Evolutionary conservation across 37 sponge, comb jelly and placozoan genomes (phyloP).

Genomic region (Tethya wilhelma): DNA sequence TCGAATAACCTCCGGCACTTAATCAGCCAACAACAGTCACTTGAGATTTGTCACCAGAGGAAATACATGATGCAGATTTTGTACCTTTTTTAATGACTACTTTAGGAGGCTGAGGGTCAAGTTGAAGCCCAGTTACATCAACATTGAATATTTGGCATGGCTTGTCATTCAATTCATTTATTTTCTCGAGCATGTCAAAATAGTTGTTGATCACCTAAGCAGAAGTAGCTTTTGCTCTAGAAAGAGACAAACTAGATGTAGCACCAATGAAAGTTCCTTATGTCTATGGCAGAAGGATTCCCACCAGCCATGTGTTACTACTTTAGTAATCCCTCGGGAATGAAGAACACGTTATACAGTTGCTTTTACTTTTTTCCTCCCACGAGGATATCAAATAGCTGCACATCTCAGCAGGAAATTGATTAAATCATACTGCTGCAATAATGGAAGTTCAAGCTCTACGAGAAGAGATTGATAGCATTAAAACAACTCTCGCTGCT

Average conservation of each 20-base stretch:
- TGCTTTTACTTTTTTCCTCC: no score
- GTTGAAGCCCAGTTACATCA: slow-evolving; percentile 34
- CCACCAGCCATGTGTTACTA: no score
- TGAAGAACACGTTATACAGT: no score
- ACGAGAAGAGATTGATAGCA: no score
- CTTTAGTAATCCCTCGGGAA: no score
- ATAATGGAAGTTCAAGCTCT: no score
- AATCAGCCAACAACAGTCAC: slow-evolving; percentile 41
- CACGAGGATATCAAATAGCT: no score
- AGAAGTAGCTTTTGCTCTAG: slow-evolving; percentile 12
- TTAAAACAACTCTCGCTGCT: no score
- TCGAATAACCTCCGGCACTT: slow-evolving; percentile 28
- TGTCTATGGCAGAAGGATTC: no score
- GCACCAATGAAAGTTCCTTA: no score
- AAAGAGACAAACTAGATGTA: slow-evolving; percentile 14
- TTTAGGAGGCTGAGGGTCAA: slow-evolving; percentile 5
- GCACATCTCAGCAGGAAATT: no score
- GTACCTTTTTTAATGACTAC: slow-evolving; percentile 17
- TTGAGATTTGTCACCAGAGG: slow-evolving; percentile 20
- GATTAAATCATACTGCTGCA: no score
- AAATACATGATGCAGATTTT: slow-evolving; percentile 5
- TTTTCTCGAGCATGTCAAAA: slow-evolving; percentile 26
- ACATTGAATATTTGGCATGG: slow-evolving; percentile 13
- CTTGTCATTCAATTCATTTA: not conserved
- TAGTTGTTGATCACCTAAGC: slow-evolving; percentile 1